Conservation (phyloP, 2,888 invertebrate genomes). For the Acrobasis suavella region DNA sequence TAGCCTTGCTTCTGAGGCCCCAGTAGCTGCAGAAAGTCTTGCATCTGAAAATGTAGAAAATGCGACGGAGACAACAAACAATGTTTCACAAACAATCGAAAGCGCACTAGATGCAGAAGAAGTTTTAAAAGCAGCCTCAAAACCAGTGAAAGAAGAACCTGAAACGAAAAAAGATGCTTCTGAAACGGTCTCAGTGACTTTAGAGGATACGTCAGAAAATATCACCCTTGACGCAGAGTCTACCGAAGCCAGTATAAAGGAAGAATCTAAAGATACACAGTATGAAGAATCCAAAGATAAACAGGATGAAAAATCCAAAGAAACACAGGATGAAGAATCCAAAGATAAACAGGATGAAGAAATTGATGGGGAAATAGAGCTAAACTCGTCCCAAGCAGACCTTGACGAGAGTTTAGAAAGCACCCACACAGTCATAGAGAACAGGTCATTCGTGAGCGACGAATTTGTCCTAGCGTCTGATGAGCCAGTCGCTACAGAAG, state of each 20-base stretch:
- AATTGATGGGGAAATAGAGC: conserved; percentile 28
- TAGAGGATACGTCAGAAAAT: background rate
- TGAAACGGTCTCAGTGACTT: conserved; percentile 2
- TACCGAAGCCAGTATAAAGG: conserved; percentile 17
- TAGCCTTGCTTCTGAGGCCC: conserved; percentile 36
- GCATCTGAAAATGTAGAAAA: conserved; percentile 29
- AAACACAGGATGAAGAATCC: conserved; percentile 25
- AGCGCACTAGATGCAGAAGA: conserved; percentile 15
- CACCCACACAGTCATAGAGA: conserved; percentile 67
- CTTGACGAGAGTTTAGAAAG: conserved; percentile 67
- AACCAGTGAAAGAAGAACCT: background rate
- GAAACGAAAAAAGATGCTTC: background rate
- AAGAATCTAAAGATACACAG: conserved; percentile 2
- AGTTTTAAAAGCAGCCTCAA: background rate
- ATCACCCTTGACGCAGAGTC: background rate
- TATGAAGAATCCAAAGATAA: too few species aligned
- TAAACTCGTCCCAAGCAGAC: conserved; percentile 56
- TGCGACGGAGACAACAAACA: conserved; percentile 15
- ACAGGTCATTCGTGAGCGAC: conserved; percentile 52
- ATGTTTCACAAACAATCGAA: conserved; percentile 26
- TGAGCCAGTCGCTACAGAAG: conserved; percentile 31
- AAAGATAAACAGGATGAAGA: background rate
- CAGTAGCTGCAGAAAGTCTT: conserved; percentile 30
- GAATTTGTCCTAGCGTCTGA: conserved; percentile 32
- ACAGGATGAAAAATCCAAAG: conserved; percentile 1